These are phyloP conservation scores for Melanerpes formicivorus DNA, from an alignment of 2,113 vertebrate genomes.

Conservation along the genomic window DNA sequence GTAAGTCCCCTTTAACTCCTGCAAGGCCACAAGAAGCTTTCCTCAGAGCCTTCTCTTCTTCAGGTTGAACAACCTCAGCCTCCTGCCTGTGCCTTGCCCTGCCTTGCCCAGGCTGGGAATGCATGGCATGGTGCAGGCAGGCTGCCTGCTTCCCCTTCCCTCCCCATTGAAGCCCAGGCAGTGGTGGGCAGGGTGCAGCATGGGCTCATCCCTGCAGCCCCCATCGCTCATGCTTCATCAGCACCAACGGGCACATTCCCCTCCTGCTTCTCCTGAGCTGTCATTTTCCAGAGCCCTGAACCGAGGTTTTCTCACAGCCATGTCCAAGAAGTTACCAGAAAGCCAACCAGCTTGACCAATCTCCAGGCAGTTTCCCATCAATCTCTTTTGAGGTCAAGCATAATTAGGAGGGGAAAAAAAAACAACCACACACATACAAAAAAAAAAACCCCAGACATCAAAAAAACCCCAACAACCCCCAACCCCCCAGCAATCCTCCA, in stretches of 20 bases:
- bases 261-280: accelerated
- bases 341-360: neutral
- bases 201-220: neutral
- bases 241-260: accelerated
- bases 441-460: too few species aligned
- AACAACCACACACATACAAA: too few species aligned
- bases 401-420: neutral
- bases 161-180: accelerated
- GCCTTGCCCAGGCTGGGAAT: neutral
- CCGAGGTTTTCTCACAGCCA: neutral
- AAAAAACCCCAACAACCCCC: neutral
- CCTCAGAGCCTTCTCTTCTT: neutral
- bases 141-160: neutral
- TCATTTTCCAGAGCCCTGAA: neutral
- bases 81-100: too few species aligned
- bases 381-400: neutral
- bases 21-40: neutral
- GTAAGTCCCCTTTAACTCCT: neutral
- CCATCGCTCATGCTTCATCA: neutral
- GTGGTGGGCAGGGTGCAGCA: neutral
- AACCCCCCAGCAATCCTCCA: neutral
- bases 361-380: neutral
- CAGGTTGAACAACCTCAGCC: neutral
- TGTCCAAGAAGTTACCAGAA: constrained; percentile 2
- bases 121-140: neutral